Conservation (phyloP, 2,113 vertebrate genomes). For the Notechis scutatus region DNA sequence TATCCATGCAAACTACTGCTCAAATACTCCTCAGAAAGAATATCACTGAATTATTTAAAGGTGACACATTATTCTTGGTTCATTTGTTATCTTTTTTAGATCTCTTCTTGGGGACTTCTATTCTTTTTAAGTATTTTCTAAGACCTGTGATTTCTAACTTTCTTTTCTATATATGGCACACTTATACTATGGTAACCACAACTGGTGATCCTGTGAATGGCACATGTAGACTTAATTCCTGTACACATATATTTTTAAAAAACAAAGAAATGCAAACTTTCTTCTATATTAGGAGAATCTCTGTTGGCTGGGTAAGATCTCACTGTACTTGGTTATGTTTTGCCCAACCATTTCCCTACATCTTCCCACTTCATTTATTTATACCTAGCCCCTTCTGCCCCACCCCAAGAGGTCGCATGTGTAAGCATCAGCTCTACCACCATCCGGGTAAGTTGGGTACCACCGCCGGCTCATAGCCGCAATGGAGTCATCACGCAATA, state of each 20-base stretch:
- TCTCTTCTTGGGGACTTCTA: neutral
- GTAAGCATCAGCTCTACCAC: constrained; percentile 91
- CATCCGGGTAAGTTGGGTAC: constrained; percentile 99
- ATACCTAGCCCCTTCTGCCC: constrained; percentile 93
- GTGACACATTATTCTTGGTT: neutral
- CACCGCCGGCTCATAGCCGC: constrained; percentile 90
- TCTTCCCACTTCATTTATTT: constrained; percentile 80
- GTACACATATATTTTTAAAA: neutral
- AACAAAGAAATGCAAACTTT: neutral
- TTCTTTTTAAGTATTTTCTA: neutral
- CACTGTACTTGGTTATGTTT: constrained; percentile 58
- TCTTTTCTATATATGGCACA: neutral
- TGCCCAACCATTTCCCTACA: constrained; percentile 73
- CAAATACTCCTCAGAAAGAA: neutral
- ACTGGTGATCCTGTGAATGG: neutral
- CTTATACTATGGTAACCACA: neutral
- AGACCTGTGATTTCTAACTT: neutral
- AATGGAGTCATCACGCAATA: constrained; percentile 95
- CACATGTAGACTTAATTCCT: neutral
- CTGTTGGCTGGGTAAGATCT: constrained; percentile 65
- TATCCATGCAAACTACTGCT: neutral
- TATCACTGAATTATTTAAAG: neutral
- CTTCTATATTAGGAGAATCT: neutral
- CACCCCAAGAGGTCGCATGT: constrained; percentile 92
- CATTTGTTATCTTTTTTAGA: neutral